Evolutionary conservation across 1,140 invertebrate genomes (phyloP).

Genomic region (Anastrepha obliqua): DNA sequence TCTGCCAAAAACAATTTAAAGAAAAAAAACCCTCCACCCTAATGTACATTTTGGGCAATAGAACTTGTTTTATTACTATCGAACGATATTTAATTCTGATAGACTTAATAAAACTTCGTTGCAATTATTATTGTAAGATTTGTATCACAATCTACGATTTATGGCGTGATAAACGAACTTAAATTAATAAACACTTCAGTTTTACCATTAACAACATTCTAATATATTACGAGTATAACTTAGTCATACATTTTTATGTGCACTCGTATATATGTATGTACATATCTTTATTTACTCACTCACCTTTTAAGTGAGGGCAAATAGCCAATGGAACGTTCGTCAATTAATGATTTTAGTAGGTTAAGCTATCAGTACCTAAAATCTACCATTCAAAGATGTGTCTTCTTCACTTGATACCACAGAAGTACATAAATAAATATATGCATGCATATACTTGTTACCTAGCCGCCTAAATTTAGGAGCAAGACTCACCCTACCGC

Average conservation of each 20-base stretch:
- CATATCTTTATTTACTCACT: conserved; percentile 5
- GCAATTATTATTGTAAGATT: conserved; percentile 31
- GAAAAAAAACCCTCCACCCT: no score
- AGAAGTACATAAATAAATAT: background rate
- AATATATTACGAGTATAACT: no score
- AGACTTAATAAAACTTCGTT: conserved; percentile 20
- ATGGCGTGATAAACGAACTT: conserved; percentile 40
- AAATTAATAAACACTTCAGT: conserved; percentile 47
- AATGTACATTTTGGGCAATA: no score
- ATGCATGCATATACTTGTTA: background rate
- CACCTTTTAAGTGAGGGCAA: background rate
- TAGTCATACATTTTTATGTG: no score
- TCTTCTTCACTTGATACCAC: background rate
- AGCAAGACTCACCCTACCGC: background rate
- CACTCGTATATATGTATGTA: background rate
- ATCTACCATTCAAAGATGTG: background rate
- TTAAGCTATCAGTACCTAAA: background rate
- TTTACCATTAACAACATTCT: background rate
- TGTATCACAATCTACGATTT: conserved; percentile 39
- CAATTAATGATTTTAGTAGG: background rate
- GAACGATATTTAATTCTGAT: background rate
- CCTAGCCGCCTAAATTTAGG: background rate
- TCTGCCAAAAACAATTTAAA: no score
- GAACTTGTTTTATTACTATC: background rate
- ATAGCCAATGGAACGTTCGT: background rate